Evolutionary conservation across 92 coral and sea anemone genomes (phyloP), one percentile per base, ranked within the genome.

Genomic region (Siderastrea radians): DNA sequence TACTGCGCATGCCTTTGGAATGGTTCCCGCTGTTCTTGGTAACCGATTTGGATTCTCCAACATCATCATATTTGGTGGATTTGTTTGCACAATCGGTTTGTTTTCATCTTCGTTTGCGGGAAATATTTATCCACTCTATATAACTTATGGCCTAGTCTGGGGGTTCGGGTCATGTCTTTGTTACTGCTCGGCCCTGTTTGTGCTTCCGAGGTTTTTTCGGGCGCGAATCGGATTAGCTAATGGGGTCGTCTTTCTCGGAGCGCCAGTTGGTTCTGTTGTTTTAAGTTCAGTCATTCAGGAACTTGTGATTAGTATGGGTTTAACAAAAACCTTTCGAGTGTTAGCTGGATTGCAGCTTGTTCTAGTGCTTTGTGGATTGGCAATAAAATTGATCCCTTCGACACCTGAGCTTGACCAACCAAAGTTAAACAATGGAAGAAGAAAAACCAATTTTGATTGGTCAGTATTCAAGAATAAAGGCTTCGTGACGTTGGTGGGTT

Each of bases 101-200:
- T 12, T 85, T 63, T 49, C 82, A 5, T 85, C 89, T 1, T 77
- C 89, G 43, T 85, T 74, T 52, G 80, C 50, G 5, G 82, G 74
- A 44, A 74, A 67, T 46, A 51, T 85, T 46, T 49, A 47, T 53
- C 19, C 47, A 49, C 81, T 85, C 51, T 85, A 85, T 44, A 5
- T 85, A 43, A 85, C 89, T 4, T 85, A 85, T 52, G 89, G 89
- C 82, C 57, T 85, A 6, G 49, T 77, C 43, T 85, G 69, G 59
- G 89, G 89, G 7, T 69, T 85, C n/a, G 89, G 89, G 2, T 19
- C 12, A 6, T 75, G 74, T 9, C 89, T 85, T 38, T 74, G 83
- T 75, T 51, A 48, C 89, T 75, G 74, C 6, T 64, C 83, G 2
- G 61, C 73, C 45, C 49, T 85, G 70, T 66, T 85, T 50, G 17